Conservation (phyloP, 1,140 invertebrate species). For the Brachionus plicatilis region DNA sequence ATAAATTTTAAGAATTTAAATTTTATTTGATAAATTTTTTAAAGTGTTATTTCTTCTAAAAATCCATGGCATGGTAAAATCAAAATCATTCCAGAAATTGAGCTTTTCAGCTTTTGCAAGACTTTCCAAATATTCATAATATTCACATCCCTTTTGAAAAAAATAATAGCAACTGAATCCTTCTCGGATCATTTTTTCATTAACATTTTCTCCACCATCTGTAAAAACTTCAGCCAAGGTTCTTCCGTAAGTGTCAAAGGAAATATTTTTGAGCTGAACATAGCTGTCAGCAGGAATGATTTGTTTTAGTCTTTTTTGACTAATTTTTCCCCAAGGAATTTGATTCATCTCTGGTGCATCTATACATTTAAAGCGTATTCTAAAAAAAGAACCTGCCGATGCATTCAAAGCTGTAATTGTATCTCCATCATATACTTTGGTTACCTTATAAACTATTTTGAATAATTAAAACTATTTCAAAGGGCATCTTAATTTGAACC, state of each 20-base stretch:
- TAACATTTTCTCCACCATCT: neutral
- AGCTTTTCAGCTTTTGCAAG: neutral
- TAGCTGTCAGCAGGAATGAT: conserved; percentile 1
- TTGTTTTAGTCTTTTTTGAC: neutral
- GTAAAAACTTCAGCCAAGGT: neutral
- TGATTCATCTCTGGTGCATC: conserved; percentile 26
- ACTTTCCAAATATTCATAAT: neutral
- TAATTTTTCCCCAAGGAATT: neutral
- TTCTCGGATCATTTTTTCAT: conserved; percentile 11
- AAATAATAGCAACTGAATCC: neutral
- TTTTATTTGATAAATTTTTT: neutral
- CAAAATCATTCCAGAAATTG: neutral
- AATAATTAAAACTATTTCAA: neutral
- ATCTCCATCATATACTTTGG: conserved; percentile 38
- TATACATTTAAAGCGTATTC: conserved; percentile 20
- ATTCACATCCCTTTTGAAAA: neutral
- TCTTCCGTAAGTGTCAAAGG: neutral
- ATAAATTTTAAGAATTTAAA: neutral
- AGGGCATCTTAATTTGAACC: neutral
- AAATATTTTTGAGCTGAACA: neutral
- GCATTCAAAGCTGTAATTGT: conserved; percentile 10
- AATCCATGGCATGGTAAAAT: conserved; percentile 13
- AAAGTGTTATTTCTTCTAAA: conserved; percentile 13
- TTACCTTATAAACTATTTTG: neutral
- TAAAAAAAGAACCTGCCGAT: neutral